A percentile compares a stretch with the other conserved stretches of the same genome.
Evolutionary conservation across 1,140 invertebrate species (phyloP).

Genomic region (Drosophila nebulosa): DNA sequence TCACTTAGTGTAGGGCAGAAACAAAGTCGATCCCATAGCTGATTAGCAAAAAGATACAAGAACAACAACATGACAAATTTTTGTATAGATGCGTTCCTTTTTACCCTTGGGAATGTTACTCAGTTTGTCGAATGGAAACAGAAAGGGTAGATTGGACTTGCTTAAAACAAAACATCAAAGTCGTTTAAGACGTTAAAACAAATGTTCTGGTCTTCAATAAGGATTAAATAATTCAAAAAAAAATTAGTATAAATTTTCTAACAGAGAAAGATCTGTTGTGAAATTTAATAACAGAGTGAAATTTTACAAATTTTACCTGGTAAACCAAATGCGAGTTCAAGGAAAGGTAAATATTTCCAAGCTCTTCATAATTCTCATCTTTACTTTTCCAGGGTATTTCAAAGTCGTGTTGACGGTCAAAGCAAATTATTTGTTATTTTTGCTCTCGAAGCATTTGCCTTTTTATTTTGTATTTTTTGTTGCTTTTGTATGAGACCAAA

Average conservation of each 20-base stretch:
- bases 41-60: slow-evolving; percentile 31
- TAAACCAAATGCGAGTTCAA: no score
- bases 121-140: background rate
- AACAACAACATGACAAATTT: slow-evolving; percentile 6
- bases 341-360: no score
- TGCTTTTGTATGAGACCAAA: background rate
- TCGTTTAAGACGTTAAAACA: background rate
- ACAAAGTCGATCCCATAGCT: slow-evolving; percentile 40
- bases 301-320: no score
- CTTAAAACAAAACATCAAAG: background rate
- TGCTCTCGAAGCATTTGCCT: slow-evolving; percentile 17
- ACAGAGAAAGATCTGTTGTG: no score
- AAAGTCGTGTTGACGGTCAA: background rate
- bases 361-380: no score
- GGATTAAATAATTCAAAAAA: no score
- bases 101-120: slow-evolving; percentile 5
- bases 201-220: no score
- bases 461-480: slow-evolving; percentile 39
- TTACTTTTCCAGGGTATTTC: background rate
- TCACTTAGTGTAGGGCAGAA: slow-evolving; percentile 40
- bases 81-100: slow-evolving; percentile 17
- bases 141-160: background rate
- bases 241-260: no score
- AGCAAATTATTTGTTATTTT: background rate
- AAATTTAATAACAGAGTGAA: no score